Percentiles rank a stretch among this genome's conserved stretches.
Conservation (phyloP, 2,888 invertebrate species). For the Oscheius sp. region DNA sequence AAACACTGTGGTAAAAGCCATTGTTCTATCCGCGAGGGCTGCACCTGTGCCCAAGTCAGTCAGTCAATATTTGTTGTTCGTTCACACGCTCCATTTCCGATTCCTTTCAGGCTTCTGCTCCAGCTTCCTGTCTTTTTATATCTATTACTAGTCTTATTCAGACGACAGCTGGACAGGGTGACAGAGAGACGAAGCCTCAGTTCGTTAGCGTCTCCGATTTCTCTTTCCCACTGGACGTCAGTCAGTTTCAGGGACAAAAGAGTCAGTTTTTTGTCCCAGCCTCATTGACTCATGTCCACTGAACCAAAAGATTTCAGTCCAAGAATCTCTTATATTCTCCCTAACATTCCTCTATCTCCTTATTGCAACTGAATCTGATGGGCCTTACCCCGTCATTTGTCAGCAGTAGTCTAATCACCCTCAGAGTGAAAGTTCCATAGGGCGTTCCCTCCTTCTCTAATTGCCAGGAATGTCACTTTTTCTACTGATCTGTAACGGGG, state of each 20-base stretch:
- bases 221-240: too few relatives aligned
- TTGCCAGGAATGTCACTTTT: constrained; percentile 33
- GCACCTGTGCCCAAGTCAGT: constrained; percentile 8
- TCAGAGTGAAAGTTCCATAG: constrained; percentile 11
- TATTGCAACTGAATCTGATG: too few relatives aligned
- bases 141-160: background rate
- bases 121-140: background rate
- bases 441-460: constrained; percentile 28
- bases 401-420: constrained; percentile 18
- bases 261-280: too few relatives aligned
- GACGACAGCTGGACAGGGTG: too few relatives aligned
- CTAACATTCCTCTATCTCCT: too few relatives aligned
- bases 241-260: too few relatives aligned
- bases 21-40: background rate
- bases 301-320: too few relatives aligned
- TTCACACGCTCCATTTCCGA: constrained; percentile 23
- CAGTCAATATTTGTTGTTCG: constrained; percentile 28
- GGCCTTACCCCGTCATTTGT: constrained; percentile 13
- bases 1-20: too few relatives aligned
- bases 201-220: too few relatives aligned
- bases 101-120: background rate
- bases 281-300: too few relatives aligned
- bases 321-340: too few relatives aligned
- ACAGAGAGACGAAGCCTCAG: too few relatives aligned
- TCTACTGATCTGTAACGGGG: background rate